Conservation (phyloP, 2,888 invertebrate genomes). For the Troides helena region DNA sequence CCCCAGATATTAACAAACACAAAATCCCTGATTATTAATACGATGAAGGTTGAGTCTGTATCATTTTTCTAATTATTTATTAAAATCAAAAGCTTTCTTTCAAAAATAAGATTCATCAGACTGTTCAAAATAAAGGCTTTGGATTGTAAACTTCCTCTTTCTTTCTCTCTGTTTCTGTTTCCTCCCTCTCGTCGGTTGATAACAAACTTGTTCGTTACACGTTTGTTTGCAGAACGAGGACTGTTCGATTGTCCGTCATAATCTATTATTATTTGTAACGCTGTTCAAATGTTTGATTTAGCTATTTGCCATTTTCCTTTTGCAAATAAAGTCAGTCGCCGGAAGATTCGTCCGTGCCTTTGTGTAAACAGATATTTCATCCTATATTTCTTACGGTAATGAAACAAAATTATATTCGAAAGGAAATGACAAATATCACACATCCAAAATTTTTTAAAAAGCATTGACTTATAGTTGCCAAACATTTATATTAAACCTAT, state of each 20-base stretch:
- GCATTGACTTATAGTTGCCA: too few species aligned
- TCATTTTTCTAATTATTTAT: too few species aligned
- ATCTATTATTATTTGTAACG: conserved; percentile 31
- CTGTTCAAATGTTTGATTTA: conserved; percentile 20
- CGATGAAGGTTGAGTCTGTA: too few species aligned
- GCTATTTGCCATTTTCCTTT: conserved; percentile 20
- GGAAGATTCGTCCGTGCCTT: conserved; percentile 10
- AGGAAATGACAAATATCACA: neutral
- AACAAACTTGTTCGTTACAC: neutral
- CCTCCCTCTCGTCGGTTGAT: neutral
- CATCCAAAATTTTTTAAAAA: too few species aligned
- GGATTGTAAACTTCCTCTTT: neutral
- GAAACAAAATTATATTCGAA: conserved; percentile 2
- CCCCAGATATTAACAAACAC: too few species aligned
- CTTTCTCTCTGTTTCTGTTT: too few species aligned
- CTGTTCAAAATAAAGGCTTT: neutral
- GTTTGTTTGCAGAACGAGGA: neutral
- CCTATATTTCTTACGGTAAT: neutral
- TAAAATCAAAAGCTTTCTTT: neutral
- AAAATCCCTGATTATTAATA: too few species aligned
- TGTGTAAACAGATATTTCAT: conserved; percentile 12
- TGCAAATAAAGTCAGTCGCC: conserved; percentile 16
- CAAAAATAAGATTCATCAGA: neutral
- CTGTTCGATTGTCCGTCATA: conserved; percentile 16
- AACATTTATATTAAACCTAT: too few species aligned